Conservation (phyloP, 1,140 invertebrate species). For the Anoplolepis gracilipes region DNA sequence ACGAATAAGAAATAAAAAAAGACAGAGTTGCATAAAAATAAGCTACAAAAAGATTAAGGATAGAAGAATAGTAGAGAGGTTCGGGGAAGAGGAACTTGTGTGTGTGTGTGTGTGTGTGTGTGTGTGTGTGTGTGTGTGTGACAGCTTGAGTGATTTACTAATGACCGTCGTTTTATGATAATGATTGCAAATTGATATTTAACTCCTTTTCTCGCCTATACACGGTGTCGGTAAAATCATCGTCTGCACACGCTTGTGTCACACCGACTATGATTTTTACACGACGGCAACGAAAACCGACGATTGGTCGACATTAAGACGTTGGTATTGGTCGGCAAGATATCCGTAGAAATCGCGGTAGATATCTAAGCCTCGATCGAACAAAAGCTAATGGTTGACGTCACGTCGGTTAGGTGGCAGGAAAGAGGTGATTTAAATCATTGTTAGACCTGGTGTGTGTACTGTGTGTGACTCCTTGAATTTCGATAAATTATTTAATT, state of each 20-base stretch:
- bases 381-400: neutral
- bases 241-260: neutral
- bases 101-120: too few species aligned
- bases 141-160: conserved; percentile 35
- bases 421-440: conserved; percentile 6
- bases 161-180: conserved; percentile 14
- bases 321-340: neutral
- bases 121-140: too few species aligned
- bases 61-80: too few species aligned
- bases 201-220: neutral
- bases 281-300: neutral
- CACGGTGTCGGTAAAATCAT: conserved; percentile 23
- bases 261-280: neutral
- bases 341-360: neutral
- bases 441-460: neutral
- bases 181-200: conserved; percentile 26
- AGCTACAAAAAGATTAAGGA: neutral
- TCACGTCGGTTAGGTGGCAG: conserved; percentile 33
- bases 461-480: too few species aligned
- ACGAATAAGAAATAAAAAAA: neutral
- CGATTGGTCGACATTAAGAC: neutral
- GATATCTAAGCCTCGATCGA: neutral
- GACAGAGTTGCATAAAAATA: too few species aligned
- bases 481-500: neutral
- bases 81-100: too few species aligned